Evolutionary conservation across 2,888 invertebrate genomes (phyloP).

Genomic region (Globia sparganii): DNA sequence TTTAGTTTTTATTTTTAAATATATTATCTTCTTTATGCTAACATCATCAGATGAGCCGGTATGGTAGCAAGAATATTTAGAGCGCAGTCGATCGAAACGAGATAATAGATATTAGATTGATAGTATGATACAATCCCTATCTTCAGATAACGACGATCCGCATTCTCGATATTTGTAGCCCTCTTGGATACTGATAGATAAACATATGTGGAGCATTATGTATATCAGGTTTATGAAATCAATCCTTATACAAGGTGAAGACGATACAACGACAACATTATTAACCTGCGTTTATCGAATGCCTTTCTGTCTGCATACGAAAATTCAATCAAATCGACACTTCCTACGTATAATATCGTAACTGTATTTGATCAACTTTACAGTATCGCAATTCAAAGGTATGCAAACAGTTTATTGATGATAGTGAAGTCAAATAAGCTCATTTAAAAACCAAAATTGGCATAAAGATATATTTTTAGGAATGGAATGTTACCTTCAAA

Average conservation of each 20-base stretch:
- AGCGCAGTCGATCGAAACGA: conserved; percentile 51
- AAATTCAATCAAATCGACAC: too few relatives aligned
- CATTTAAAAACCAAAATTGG: too few relatives aligned
- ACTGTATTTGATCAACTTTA: too few relatives aligned
- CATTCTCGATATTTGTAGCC: conserved; percentile 55
- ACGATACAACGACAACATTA: not conserved
- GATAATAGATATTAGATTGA: conserved; percentile 47
- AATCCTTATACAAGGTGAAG: not conserved
- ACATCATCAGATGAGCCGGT: conserved; percentile 11
- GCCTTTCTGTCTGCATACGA: too few relatives aligned
- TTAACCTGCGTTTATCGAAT: too few relatives aligned
- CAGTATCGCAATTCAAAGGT: too few relatives aligned
- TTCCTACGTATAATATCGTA: too few relatives aligned
- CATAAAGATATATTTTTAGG: too few relatives aligned
- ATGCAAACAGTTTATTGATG: too few relatives aligned
- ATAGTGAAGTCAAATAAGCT: too few relatives aligned
- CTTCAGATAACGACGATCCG: conserved; percentile 57
- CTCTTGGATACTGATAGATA: conserved; percentile 45
- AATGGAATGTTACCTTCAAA: too few relatives aligned
- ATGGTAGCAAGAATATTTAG: conserved; percentile 36
- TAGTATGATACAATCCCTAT: conserved; percentile 54
- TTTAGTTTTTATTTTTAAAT: not conserved
- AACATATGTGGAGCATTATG: conserved; percentile 12
- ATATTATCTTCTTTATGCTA: not conserved
- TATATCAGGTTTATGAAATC: conserved; percentile 14